A percentile compares a stretch with the other conserved stretches of the same genome.
These are phyloP conservation scores for Choloepus didactylus DNA, from an alignment of 2,797 vertebrate genomes.

Conservation along the genomic window DNA sequence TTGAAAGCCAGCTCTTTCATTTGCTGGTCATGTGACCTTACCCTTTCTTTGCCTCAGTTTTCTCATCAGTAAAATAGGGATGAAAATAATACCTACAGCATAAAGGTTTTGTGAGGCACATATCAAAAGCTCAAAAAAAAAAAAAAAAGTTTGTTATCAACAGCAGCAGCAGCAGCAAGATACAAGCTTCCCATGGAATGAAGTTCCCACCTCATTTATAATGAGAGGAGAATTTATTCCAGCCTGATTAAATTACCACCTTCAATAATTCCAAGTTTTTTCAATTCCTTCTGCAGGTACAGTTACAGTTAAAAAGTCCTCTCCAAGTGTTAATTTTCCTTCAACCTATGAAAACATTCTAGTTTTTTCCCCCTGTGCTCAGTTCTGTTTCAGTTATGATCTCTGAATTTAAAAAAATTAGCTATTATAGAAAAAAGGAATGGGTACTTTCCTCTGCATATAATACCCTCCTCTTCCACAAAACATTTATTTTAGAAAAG, in stretches of 20 bases:
- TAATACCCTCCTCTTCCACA: background rate
- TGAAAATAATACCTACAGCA: background rate
- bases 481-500: slow-evolving; percentile 27
- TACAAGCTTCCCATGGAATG: background rate
- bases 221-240: background rate
- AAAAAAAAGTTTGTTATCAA: background rate
- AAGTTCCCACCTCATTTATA: background rate
- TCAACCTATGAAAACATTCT: background rate
- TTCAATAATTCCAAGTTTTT: slow-evolving; percentile 1
- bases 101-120: background rate
- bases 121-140: background rate
- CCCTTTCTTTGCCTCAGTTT: background rate
- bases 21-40: background rate
- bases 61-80: background rate
- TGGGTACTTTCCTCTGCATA: background rate
- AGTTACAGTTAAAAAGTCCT: background rate
- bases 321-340: background rate
- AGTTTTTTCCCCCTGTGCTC: background rate
- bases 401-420: slow-evolving; percentile 10
- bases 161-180: background rate
- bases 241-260: background rate
- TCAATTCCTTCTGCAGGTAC: background rate
- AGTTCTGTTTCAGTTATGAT: slow-evolving; percentile 32
- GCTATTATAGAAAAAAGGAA: background rate
- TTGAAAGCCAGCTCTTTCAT: background rate